Percentiles rank a stretch among this genome's conserved stretches.
Conservation (phyloP, 2,888 invertebrate species). For the Cataglyphis altisquamis region DNA sequence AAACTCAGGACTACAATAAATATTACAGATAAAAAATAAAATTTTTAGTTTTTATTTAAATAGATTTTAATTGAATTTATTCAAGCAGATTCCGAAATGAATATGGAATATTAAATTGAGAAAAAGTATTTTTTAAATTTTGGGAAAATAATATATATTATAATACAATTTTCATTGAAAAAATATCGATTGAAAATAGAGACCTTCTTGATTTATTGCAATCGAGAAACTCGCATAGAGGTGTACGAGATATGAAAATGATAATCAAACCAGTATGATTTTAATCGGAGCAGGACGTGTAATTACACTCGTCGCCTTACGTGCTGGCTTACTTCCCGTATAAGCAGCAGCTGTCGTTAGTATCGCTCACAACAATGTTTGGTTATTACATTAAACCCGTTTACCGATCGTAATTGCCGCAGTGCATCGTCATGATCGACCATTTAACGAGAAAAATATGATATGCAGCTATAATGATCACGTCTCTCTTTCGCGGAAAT, state of each 20-base stretch:
- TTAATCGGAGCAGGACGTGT: conserved; percentile 63
- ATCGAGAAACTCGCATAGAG: conserved; percentile 22
- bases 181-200: background rate
- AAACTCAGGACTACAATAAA: background rate
- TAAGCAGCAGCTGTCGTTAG: conserved; percentile 51
- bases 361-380: conserved; percentile 59
- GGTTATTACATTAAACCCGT: conserved; percentile 57
- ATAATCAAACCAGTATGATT: conserved; percentile 60
- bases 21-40: background rate
- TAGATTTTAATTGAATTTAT: background rate
- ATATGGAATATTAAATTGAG: background rate
- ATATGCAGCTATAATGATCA: conserved; percentile 37
- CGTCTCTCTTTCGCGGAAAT: conserved; percentile 16
- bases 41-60: background rate
- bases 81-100: background rate
- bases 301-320: conserved; percentile 65
- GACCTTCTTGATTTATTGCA: background rate
- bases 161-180: background rate
- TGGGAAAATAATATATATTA: background rate
- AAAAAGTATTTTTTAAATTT: background rate
- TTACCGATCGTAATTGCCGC: conserved; percentile 41
- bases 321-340: conserved; percentile 53
- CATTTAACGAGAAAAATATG: conserved; percentile 31
- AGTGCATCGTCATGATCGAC: conserved; percentile 43
- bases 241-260: conserved; percentile 49